Base-by-base conservation (phyloP, 2,888 invertebrate species). In the Hetaerina titia region DNA sequence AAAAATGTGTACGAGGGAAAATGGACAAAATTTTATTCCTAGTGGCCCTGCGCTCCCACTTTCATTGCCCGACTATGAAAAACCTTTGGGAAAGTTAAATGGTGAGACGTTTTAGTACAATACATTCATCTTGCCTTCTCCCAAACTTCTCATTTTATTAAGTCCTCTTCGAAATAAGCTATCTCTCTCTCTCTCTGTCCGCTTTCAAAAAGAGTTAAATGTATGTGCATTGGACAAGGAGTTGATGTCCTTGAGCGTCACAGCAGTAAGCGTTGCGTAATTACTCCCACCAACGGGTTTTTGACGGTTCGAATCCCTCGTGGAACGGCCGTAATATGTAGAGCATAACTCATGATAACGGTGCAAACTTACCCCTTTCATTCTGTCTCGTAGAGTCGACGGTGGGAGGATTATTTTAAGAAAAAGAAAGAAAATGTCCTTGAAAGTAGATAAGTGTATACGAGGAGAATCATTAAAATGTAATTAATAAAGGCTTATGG, bases 261-360 rank as follows among this genome's bases (percentile, higher is more conserved):
- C 64, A 6, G 92, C 31, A 81, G 81, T 31, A 5, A 56, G 56
- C 64, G 25, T 90, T 64, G 90, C 25, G 90, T 90, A 90, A 90
- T 90, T 90, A 90, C 90, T 90, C 22, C 90, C 17, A 7, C 90
- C 90, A 69, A 69, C 90, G 45, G 74, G 92, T 92, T 92, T 81
- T 92, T 74, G 22, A 56, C 69, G n/a, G 92, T 92, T 92, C 56
- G 74, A 92, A 74, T 69, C 69, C 56, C 56, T 15, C 92, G 69
- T 57, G 56, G 57, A 45, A 69, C 69, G 31, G 81, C 58, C 11
- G 19, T 17, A 56, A 69, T 92, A 92, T 92, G 92, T 92, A 92
- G 92, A 92, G 92, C 92, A 45, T 92, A 69, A 31, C 81, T 31
- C 31, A 60, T 60, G n/a, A 74, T 74, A 74, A 81, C 81, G 81